Conservation (phyloP, 2,888 invertebrate genomes). For the Hemithea aestivaria region DNA sequence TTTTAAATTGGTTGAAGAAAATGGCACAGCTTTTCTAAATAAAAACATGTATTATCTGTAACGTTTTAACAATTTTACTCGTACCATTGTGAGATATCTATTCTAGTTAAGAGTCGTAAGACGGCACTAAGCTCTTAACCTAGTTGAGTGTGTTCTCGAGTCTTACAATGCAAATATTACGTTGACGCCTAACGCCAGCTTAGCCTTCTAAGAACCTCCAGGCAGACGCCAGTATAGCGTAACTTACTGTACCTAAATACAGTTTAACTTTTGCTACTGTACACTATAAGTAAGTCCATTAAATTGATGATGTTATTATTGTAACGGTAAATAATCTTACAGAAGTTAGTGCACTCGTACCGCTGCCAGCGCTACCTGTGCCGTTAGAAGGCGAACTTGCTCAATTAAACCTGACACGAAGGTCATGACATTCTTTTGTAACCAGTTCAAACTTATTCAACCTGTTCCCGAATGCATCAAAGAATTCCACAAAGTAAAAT, state of each 20-base stretch:
- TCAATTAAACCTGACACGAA: conserved; percentile 23
- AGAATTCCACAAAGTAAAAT: conserved; percentile 3
- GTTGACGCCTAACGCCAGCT: conserved; percentile 47
- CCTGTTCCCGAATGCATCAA: conserved; percentile 6
- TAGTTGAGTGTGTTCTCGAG: conserved; percentile 43
- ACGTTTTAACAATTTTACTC: too few relatives aligned
- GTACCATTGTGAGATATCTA: too few relatives aligned
- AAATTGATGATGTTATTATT: conserved; percentile 29
- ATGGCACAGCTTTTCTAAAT: conserved; percentile 20
- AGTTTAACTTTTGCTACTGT: conserved; percentile 8
- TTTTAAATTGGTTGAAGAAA: conserved; percentile 18
- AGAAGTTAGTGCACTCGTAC: conserved; percentile 19
- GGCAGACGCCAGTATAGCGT: conserved; percentile 36
- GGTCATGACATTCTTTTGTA: conserved; percentile 18
- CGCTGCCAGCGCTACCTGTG: conserved; percentile 19
- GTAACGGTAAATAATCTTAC: conserved; percentile 28
- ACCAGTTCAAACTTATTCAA: conserved; percentile 10
- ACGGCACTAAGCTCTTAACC: conserved; percentile 67
- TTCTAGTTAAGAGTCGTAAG: conserved; percentile 29
- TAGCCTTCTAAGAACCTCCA: conserved; percentile 20
- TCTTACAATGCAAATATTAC: conserved; percentile 53
- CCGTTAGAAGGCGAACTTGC: conserved; percentile 20
- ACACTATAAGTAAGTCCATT: conserved; percentile 20
- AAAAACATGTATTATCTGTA: too few relatives aligned
- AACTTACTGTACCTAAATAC: conserved; percentile 1